These are phyloP conservation scores for Stenurella melanura DNA, from an alignment of 2,888 invertebrate genomes.

Conservation along the genomic window DNA sequence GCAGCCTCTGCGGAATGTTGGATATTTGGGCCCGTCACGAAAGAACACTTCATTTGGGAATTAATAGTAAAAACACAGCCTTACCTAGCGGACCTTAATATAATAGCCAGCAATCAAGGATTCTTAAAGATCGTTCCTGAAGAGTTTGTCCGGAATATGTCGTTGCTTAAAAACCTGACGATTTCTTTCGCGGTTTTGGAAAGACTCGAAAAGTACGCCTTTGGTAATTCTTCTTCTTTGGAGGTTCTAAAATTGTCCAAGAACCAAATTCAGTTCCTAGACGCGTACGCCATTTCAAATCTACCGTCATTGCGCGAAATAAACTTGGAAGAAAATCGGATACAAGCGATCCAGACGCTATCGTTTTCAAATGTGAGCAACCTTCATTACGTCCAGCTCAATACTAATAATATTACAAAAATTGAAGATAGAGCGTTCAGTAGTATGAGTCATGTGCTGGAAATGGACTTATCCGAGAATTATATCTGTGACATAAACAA, in stretches of 20 bases:
- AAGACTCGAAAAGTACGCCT: slow-evolving; percentile 82
- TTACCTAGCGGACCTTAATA: slow-evolving; percentile 81
- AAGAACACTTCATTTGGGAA: slow-evolving; percentile 83
- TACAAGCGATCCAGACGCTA: slow-evolving; percentile 83
- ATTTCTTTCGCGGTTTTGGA: slow-evolving; percentile 84
- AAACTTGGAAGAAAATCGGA: slow-evolving; percentile 85
- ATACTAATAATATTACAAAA: slow-evolving; percentile 89
- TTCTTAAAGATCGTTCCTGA: slow-evolving; percentile 83
- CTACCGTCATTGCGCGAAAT: slow-evolving; percentile 82
- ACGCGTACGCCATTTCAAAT: slow-evolving; percentile 83
- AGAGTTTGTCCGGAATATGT: slow-evolving; percentile 73
- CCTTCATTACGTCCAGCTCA: slow-evolving; percentile 84
- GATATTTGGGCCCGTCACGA: slow-evolving; percentile 81
- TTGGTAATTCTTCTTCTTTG: slow-evolving; percentile 83
- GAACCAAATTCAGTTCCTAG: slow-evolving; percentile 82
- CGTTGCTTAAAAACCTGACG: slow-evolving; percentile 80
- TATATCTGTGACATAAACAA: slow-evolving; percentile 84
- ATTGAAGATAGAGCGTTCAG: slow-evolving; percentile 90
- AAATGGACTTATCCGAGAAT: slow-evolving; percentile 87
- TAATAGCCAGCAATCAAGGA: slow-evolving; percentile 83
- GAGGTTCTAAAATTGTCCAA: slow-evolving; percentile 81
- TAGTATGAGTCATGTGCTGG: slow-evolving; percentile 83
- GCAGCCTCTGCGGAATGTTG: slow-evolving; percentile 86
- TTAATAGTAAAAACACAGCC: slow-evolving; percentile 82
- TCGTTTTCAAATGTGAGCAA: slow-evolving; percentile 85